Evolutionary conservation across 2,797 vertebrate species (phyloP).

Genomic region (Orientallactaga sibirica): DNA sequence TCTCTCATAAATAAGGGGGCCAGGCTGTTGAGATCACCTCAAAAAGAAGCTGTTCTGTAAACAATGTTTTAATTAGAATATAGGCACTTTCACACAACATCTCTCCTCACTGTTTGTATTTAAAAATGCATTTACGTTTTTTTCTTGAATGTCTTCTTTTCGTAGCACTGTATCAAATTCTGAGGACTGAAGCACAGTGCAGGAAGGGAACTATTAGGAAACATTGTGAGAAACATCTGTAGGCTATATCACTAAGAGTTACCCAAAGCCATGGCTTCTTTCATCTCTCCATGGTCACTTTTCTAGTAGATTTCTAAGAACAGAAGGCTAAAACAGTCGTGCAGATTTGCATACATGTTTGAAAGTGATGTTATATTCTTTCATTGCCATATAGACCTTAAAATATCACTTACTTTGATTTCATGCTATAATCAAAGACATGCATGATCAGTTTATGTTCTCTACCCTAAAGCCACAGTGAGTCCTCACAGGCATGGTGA

Average conservation of each 20-base stretch:
- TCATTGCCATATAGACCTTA: not conserved
- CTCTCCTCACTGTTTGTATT: not conserved
- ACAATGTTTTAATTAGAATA: slow-evolving; percentile 35
- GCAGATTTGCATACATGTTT: not conserved
- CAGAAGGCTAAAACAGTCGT: not conserved
- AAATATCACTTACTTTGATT: not conserved
- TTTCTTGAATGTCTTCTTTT: not conserved
- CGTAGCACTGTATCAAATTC: too few relatives aligned
- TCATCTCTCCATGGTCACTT: not conserved
- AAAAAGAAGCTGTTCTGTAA: slow-evolving; percentile 5
- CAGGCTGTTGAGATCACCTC: too few relatives aligned
- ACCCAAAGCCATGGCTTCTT: not conserved
- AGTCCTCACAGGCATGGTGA: not conserved
- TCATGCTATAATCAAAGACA: not conserved
- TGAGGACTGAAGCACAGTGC: not conserved
- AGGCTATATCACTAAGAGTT: not conserved
- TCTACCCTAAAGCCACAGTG: not conserved
- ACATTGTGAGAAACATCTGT: not conserved
- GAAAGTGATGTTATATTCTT: not conserved
- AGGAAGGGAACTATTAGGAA: not conserved
- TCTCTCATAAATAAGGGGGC: too few relatives aligned
- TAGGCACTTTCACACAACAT: not conserved
- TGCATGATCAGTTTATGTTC: too few relatives aligned
- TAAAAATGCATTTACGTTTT: not conserved
- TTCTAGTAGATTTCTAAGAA: not conserved